phyloP scores from a whole-genome alignment of 2,113 vertebrate species.

The Myotis brandtii region DNA sequence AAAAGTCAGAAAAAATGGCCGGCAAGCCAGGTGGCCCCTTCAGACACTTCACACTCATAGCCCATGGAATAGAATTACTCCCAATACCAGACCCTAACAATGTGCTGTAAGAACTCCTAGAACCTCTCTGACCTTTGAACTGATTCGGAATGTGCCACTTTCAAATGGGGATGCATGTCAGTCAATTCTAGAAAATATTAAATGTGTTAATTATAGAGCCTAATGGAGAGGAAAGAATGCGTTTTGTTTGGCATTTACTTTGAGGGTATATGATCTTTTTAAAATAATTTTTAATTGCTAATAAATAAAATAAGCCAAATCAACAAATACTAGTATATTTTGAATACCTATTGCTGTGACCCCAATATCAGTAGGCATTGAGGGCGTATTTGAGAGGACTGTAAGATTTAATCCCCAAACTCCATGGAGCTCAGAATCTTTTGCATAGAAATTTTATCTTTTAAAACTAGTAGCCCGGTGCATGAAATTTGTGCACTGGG shows the following conservation, averaged over 20 bases:
- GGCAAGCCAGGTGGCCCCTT: constrained; percentile 47
- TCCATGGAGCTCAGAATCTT: neutral
- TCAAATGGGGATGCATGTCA: neutral
- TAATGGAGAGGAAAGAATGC: neutral
- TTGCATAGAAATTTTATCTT: neutral
- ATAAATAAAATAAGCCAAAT: neutral
- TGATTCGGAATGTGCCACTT: neutral
- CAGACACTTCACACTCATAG: neutral
- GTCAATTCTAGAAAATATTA: neutral
- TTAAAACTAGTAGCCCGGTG: no score
- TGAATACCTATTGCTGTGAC: neutral
- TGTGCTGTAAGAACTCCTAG: neutral
- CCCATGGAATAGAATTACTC: neutral
- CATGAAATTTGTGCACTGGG: no score
- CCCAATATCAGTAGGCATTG: neutral
- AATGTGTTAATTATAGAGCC: neutral
- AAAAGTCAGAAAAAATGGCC: constrained; percentile 49
- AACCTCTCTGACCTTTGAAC: neutral
- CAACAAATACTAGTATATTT: neutral
- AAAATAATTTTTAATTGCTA: neutral
- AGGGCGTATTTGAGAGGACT: neutral
- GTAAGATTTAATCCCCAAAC: neutral
- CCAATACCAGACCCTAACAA: neutral
- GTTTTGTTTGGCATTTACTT: constrained; percentile 1
- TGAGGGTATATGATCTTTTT: neutral